Evolutionary conservation across 2,113 vertebrate species (phyloP).

Genomic region (Gallinago paraguaiae): DNA sequence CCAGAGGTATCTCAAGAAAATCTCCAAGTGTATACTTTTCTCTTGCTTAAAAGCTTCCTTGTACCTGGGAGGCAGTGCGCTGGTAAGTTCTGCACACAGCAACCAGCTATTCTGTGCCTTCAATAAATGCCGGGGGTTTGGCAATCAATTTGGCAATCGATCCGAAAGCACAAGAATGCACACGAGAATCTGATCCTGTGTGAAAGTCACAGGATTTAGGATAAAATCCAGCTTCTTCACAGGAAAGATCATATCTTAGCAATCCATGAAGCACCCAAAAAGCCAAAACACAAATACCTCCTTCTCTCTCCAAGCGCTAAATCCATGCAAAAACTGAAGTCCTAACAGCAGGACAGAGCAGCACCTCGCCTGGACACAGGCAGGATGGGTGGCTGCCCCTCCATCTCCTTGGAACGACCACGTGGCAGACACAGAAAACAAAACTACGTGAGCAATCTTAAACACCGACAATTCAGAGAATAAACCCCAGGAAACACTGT

Average conservation of each 20-base stretch:
- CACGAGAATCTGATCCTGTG: not conserved
- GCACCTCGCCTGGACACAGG: not conserved
- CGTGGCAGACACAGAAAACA: not conserved
- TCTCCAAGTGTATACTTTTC: not conserved
- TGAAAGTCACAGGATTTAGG: not conserved
- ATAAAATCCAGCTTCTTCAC: not conserved
- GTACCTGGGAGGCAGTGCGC: not conserved
- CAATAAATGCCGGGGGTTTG: not conserved
- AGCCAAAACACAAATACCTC: not conserved
- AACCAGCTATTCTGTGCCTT: not conserved
- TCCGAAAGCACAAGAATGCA: not conserved
- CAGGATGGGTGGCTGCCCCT: fast-evolving
- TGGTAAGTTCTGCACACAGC: not conserved
- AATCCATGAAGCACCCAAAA: not conserved
- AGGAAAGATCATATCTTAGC: not conserved
- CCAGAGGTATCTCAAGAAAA: not conserved
- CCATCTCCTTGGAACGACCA: not conserved
- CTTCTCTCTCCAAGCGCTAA: not conserved
- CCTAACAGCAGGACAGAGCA: not conserved
- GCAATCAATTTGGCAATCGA: not conserved
- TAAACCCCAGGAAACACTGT: not conserved
- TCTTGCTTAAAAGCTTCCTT: not conserved
- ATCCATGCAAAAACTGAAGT: not conserved
- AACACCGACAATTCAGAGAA: not conserved
- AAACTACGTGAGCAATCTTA: not conserved